A percentile compares a stretch with the other conserved stretches of the same genome.
Evolutionary conservation across 2,797 vertebrate species (phyloP).

Genomic region (Malacoctenus gilli): DNA sequence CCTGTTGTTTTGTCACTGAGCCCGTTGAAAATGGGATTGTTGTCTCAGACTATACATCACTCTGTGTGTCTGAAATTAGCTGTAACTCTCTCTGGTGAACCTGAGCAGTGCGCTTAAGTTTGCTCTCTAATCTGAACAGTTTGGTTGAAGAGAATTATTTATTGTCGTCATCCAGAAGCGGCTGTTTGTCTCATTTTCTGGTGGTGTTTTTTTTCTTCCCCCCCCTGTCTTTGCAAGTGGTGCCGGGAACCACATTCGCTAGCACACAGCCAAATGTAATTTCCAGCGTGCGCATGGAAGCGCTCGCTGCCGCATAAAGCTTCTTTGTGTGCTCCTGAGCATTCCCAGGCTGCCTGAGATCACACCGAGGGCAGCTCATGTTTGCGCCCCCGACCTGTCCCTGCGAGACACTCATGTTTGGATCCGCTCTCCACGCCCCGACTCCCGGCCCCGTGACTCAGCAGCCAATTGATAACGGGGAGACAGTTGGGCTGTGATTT

Average conservation of each 20-base stretch:
- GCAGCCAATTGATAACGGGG: conserved; percentile 40
- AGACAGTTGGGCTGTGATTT: conserved; percentile 11
- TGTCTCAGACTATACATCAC: no score
- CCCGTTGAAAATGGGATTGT: no score
- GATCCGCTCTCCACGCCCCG: conserved; percentile 20
- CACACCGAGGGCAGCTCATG: conserved; percentile 49
- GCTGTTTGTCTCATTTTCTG: conserved; percentile 18
- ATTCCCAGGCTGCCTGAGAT: conserved; percentile 61
- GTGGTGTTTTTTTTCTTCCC: not conserved
- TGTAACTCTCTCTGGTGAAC: no score
- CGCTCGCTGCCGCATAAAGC: conserved; percentile 59
- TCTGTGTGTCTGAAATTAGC: no score
- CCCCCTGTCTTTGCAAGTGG: conserved; percentile 31
- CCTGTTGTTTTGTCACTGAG: no score
- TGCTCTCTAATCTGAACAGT: no score
- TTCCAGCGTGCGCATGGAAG: conserved; percentile 52
- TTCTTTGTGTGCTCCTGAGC: conserved; percentile 66
- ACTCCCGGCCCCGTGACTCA: conserved; percentile 36
- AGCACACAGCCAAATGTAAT: conserved; percentile 52
- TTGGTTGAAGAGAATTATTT: no score
- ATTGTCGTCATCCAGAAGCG: not conserved
- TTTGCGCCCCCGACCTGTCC: conserved; percentile 57
- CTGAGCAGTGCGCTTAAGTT: no score
- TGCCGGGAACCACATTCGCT: conserved; percentile 18
- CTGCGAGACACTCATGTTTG: conserved; percentile 17